These are phyloP conservation scores for Campylomormyrus tamandua DNA, from an alignment of 2,113 vertebrate species.

Conservation along the genomic window DNA sequence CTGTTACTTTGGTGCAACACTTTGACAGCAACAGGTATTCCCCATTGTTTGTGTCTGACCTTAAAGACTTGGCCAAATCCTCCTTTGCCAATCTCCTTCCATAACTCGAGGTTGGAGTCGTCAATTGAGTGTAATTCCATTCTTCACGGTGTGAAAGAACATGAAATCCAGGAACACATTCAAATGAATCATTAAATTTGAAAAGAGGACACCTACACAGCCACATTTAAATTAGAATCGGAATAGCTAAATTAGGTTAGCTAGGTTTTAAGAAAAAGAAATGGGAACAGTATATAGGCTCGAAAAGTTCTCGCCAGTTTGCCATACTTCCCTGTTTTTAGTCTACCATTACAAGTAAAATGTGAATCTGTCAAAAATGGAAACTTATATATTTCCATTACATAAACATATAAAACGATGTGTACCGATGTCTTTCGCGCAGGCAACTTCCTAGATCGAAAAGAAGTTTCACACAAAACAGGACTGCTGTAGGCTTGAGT, in stretches of 20 bases:
- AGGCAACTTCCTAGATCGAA: not conserved
- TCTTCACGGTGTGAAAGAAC: constrained; percentile 28
- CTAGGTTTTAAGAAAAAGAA: not conserved
- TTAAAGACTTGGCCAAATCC: constrained; percentile 59
- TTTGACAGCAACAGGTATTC: constrained; percentile 46
- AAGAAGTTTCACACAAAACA: not conserved
- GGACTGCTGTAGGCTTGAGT: not conserved
- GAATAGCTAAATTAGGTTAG: not conserved
- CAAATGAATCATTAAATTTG: not conserved
- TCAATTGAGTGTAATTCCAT: constrained; percentile 41
- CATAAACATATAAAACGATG: not conserved
- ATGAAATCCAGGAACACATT: not conserved
- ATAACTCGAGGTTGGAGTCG: constrained; percentile 35
- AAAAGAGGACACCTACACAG: not conserved
- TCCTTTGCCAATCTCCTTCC: constrained; percentile 46
- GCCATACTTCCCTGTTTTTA: not conserved
- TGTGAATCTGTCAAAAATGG: not conserved
- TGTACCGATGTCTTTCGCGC: not conserved
- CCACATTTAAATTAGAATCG: not conserved
- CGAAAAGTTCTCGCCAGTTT: not conserved
- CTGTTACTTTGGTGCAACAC: constrained; percentile 42
- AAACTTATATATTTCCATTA: not conserved
- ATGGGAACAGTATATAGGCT: not conserved
- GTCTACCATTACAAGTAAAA: not conserved
- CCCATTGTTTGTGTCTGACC: constrained; percentile 44